Conservation (phyloP, 1,140 invertebrate genomes). For the Centruroides sculpturatus region DNA sequence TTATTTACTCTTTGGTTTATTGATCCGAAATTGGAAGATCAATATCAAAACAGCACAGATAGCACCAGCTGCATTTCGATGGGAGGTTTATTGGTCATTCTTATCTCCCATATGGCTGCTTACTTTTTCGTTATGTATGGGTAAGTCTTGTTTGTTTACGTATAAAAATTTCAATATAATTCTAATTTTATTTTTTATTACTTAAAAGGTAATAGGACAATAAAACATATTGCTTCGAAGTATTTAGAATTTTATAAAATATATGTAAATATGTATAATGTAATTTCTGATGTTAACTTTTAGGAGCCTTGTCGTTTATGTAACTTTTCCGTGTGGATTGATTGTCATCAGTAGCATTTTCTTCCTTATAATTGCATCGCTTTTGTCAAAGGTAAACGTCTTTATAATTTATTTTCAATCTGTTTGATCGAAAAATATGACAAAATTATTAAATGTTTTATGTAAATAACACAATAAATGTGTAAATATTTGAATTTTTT, state of each 20-base stretch:
- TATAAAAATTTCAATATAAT: too few species aligned
- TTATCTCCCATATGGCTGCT: conserved; percentile 18
- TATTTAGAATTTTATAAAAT: too few species aligned
- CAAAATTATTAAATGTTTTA: too few species aligned
- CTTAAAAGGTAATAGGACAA: too few species aligned
- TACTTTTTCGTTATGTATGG: conserved; percentile 21
- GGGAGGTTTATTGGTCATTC: conserved; percentile 19
- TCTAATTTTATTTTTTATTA: too few species aligned
- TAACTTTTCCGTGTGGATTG: neutral
- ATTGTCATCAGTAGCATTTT: neutral
- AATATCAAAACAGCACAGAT: conserved; percentile 20
- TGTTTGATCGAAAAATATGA: too few species aligned
- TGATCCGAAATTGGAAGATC: conserved; percentile 18
- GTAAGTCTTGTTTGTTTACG: conserved; percentile 9
- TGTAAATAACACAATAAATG: too few species aligned
- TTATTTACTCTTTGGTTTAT: conserved; percentile 23
- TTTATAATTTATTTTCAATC: too few species aligned
- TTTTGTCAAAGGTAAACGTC: neutral
- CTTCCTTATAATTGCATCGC: neutral
- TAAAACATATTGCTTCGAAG: too few species aligned
- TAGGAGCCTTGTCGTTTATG: neutral
- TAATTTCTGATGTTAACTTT: neutral
- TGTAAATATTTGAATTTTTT: too few species aligned
- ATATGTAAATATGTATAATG: too few species aligned
- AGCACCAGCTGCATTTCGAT: conserved; percentile 20